Conservation (phyloP, 1,140 invertebrate species). For the Hypsibius dujardini region DNA sequence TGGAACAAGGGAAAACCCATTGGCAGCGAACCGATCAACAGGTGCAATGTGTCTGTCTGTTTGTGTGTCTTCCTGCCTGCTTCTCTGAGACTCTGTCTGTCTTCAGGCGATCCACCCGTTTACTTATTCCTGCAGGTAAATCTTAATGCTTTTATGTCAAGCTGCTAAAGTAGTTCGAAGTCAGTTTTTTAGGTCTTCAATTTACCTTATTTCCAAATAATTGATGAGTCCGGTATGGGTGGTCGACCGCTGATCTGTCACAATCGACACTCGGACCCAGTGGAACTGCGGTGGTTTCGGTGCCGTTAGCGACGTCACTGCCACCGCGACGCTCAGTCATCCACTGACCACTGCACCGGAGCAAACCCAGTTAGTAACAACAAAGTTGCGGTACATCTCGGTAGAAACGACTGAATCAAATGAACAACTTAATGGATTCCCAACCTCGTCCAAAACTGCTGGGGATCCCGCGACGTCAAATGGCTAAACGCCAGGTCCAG, state of each 20-base stretch:
- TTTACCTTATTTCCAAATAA: constrained; percentile 38
- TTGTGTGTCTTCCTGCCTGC: no score
- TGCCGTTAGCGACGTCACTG: constrained; percentile 43
- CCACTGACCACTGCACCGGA: constrained; percentile 40
- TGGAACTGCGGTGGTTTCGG: constrained; percentile 40
- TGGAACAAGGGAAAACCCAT: constrained; percentile 26
- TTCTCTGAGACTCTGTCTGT: no score
- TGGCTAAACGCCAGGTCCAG: constrained; percentile 28
- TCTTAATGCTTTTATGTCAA: no score
- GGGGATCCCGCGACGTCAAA: constrained; percentile 36
- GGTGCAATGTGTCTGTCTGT: neutral
- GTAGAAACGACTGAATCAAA: neutral
- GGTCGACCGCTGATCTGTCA: no score
- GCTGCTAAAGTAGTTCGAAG: no score
- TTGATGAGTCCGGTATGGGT: no score
- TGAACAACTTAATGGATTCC: neutral
- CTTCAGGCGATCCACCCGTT: no score
- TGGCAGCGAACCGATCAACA: neutral
- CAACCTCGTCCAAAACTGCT: constrained; percentile 38
- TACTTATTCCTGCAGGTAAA: no score
- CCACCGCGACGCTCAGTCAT: constrained; percentile 45
- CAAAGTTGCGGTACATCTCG: neutral
- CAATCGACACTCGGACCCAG: constrained; percentile 19
- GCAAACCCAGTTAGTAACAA: no score
- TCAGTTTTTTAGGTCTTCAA: neutral